A percentile compares a stretch with the other conserved stretches of the same genome.
These are phyloP conservation scores for Prosopocoilus inquinatus DNA, from an alignment of 2,888 invertebrate species.

Conservation along the genomic window DNA sequence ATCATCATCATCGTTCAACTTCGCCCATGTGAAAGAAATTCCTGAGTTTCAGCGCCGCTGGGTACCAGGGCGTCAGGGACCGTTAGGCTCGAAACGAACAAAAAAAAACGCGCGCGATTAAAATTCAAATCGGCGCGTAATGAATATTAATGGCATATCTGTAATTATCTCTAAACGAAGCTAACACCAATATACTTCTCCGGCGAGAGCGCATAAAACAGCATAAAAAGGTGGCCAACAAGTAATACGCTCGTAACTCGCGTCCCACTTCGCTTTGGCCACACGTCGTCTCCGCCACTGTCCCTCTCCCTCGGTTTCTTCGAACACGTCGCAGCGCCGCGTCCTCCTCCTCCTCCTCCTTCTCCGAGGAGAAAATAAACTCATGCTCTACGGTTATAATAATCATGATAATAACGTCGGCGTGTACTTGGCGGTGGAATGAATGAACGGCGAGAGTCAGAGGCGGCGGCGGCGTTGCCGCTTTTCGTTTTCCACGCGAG, in stretches of 20 bases:
- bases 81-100: too few relatives aligned
- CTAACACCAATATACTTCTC: constrained; percentile 5
- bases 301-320: neutral
- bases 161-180: neutral
- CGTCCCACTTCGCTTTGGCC: neutral
- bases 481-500: too few relatives aligned
- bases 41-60: too few relatives aligned
- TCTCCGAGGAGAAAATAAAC: neutral
- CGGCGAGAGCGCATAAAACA: constrained; percentile 8
- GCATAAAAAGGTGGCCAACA: constrained; percentile 13
- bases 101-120: neutral
- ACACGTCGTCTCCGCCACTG: neutral
- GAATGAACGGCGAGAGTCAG: too few relatives aligned
- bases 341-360: neutral
- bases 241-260: constrained; percentile 8
- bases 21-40: too few relatives aligned
- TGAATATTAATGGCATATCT: neutral
- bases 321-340: neutral
- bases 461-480: too few relatives aligned
- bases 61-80: too few relatives aligned
- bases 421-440: too few relatives aligned
- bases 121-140: neutral
- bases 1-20: too few relatives aligned
- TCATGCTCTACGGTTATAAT: too few relatives aligned
- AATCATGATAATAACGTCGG: too few relatives aligned